phyloP scores from a whole-genome alignment of 2,113 vertebrate genomes.

The Collichthys lucidus region DNA sequence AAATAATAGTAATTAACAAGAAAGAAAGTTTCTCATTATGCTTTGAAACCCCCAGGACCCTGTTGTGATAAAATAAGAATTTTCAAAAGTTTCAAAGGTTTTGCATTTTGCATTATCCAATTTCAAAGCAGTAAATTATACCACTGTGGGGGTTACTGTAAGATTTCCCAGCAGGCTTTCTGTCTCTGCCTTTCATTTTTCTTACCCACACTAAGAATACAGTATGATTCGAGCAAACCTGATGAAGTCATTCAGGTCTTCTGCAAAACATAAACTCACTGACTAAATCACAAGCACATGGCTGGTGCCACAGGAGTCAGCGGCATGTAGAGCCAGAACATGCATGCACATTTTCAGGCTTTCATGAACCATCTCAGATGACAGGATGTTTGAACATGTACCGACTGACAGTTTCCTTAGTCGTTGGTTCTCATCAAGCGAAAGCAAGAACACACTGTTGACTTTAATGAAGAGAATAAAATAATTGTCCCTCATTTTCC shows the following conservation, averaged over 20 bases:
- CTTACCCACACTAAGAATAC: conserved; percentile 6
- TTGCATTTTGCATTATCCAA: background rate
- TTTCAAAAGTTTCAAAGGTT: background rate
- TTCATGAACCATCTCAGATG: conserved; percentile 35
- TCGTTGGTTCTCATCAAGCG: background rate
- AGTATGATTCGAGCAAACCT: conserved; percentile 36
- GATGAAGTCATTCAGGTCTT: conserved; percentile 50
- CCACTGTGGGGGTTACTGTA: conserved; percentile 22
- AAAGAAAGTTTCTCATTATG: background rate
- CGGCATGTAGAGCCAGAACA: conserved; percentile 9
- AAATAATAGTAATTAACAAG: background rate
- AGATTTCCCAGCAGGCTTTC: conserved; percentile 41
- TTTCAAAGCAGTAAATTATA: conserved; percentile 28
- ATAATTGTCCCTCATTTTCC: background rate
- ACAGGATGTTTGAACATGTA: conserved; percentile 9
- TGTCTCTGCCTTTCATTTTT: conserved; percentile 33
- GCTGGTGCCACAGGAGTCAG: conserved; percentile 27
- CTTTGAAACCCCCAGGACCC: background rate
- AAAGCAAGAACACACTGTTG: conserved; percentile 6
- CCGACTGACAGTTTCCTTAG: conserved; percentile 6
- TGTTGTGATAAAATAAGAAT: background rate
- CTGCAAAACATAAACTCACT: conserved; percentile 41
- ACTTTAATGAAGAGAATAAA: background rate
- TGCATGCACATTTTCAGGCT: conserved; percentile 12
- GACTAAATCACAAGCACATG: conserved; percentile 61